A percentile compares a stretch with the other conserved stretches of the same genome.
Conservation (phyloP, 2,888 invertebrate species). For the Limenitis arthemis region DNA sequence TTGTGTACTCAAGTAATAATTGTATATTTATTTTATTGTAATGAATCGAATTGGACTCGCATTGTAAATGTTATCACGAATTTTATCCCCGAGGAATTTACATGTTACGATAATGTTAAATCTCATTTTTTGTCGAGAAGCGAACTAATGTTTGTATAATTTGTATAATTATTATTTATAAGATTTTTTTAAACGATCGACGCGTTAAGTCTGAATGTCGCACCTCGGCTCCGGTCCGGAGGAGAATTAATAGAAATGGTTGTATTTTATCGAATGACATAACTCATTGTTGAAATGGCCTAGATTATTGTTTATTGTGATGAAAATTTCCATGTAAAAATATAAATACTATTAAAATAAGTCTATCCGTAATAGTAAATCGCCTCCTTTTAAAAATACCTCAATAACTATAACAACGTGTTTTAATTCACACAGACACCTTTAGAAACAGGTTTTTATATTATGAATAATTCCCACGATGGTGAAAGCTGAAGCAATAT, state of each 20-base stretch:
- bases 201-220: constrained; percentile 15
- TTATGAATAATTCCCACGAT: constrained; percentile 20
- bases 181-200: constrained; percentile 54
- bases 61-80: constrained; percentile 54
- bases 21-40: constrained; percentile 69
- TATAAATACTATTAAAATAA: constrained; percentile 68
- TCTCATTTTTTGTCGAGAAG: constrained; percentile 54
- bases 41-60: constrained; percentile 53
- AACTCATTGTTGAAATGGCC: constrained; percentile 64
- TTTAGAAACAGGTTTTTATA: constrained; percentile 22
- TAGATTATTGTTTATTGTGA: constrained; percentile 67
- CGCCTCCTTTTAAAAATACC: constrained; percentile 70
- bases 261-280: constrained; percentile 67
- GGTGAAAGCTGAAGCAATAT: constrained; percentile 20
- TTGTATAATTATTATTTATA: constrained; percentile 67
- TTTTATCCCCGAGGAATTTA: constrained; percentile 48
- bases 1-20: constrained; percentile 57
- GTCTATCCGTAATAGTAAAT: constrained; percentile 68
- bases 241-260: constrained; percentile 57
- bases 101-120: constrained; percentile 57
- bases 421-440: constrained; percentile 44
- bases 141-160: constrained; percentile 68
- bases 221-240: constrained; percentile 36
- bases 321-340: constrained; percentile 72
- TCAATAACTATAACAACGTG: constrained; percentile 58